Conservation (phyloP, 1,140 invertebrate species). For the Pteromalus puparum region DNA sequence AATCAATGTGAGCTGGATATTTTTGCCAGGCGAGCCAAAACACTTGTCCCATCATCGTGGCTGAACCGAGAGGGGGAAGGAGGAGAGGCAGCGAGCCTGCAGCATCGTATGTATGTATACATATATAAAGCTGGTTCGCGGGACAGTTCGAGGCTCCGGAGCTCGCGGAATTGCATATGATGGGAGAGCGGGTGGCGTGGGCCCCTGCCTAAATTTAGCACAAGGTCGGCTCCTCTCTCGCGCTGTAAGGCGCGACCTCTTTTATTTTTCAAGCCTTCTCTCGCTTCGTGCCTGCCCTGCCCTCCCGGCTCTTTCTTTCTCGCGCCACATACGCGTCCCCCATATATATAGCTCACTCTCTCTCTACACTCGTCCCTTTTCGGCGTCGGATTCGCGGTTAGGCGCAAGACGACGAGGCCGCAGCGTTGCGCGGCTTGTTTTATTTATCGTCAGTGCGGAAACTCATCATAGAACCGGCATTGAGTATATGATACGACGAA, state of each 20-base stretch:
- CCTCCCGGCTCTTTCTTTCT: not conserved
- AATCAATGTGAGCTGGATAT: no score
- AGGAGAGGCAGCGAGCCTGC: no score
- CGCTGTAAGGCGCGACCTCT: slow-evolving; percentile 26
- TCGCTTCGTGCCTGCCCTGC: slow-evolving; percentile 1
- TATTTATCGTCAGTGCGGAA: slow-evolving; percentile 46
- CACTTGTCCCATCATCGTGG: no score
- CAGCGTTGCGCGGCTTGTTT: slow-evolving; percentile 11
- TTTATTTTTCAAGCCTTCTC: slow-evolving; percentile 47
- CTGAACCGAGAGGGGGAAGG: no score
- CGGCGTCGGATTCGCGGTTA: not conserved
- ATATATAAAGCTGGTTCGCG: no score
- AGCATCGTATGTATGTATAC: no score
- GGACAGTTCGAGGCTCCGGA: no score
- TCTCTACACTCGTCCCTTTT: not conserved
- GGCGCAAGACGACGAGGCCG: not conserved
- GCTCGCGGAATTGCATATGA: not conserved
- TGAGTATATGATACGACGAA: not conserved
- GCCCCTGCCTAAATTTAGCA: slow-evolving; percentile 41
- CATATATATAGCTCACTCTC: not conserved
- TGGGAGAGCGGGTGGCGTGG: not conserved
- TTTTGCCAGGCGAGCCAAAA: no score
- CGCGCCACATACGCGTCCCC: not conserved
- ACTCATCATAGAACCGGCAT: not conserved
- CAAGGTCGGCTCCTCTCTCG: slow-evolving; percentile 40